Evolutionary conservation across 92 coral and sea anemone species (phyloP), one percentile per base, ranked within the genome.

Genomic region (Hydrozoanthus gracilis): DNA sequence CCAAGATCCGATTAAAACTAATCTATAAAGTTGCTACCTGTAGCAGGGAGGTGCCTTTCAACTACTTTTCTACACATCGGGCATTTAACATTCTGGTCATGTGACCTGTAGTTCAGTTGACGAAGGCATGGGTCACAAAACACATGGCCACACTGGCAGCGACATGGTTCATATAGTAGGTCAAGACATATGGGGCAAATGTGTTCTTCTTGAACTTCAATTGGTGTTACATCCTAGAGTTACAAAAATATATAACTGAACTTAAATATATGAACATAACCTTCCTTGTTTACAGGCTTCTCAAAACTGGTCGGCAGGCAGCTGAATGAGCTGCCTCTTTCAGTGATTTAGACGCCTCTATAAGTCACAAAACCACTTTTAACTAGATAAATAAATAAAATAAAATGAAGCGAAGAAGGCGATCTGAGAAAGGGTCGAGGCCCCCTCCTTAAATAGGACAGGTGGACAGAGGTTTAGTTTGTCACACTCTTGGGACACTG

Each of bases 81-180:
- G 61, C 99, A 96, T 64, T 88, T 92, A 65, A 92, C 86, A 15
- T 83, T 88, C 50, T 88, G 86, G 49, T 51, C 83, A 73, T 16
- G 88, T 84, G 75, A 78, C 88, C 69, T 90, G 70, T 88, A 92
- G 94, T 96, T 95, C 5, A 96, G 87, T 60, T 92, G 92, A 5
- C 95, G 92, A 55, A 96, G 89, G 70, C 99, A 96, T 9, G 99
- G 94, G 70, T 96, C 99, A 89, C 99, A 96, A 83, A 96, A 96
- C 35, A 96, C 91, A 51, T 96, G 99, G 78, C 87, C 89, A 65
- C 99, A 96, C 35, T 94, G 93, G 78, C 98, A 95, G 47, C 71
- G 44, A 16, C 92, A 88, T 1, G 99, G 99, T 12, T 96, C 92
- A 79, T 91, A 96, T 51, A 96, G 80, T 76, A 93, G 82, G 76